Evolutionary conservation across 2,113 vertebrate genomes (phyloP).

Genomic region (Stegastes partitus): DNA sequence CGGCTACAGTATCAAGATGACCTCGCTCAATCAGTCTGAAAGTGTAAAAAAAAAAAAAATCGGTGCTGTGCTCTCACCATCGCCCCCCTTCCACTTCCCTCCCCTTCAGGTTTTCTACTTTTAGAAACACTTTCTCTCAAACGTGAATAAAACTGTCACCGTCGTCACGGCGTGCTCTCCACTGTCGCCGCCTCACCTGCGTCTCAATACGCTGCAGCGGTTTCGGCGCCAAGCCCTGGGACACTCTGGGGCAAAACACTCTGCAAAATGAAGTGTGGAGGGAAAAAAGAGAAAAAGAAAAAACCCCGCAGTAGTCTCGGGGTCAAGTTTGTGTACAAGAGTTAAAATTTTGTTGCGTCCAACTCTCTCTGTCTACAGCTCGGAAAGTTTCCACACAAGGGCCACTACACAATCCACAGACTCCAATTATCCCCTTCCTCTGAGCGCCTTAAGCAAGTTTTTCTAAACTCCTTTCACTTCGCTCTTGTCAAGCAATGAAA

Average conservation of each 20-base stretch:
- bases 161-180: conserved; percentile 32
- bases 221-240: conserved; percentile 83
- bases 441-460: conserved; percentile 99
- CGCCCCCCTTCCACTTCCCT: too few species aligned
- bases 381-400: conserved; percentile 98
- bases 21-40: conserved; percentile 29
- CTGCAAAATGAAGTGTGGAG: conserved; percentile 88
- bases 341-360: conserved; percentile 96
- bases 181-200: conserved; percentile 83
- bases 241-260: conserved; percentile 86
- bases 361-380: conserved; percentile 88
- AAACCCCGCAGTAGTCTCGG: conserved; percentile 90
- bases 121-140: conserved; percentile 8
- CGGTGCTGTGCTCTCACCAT: too few species aligned
- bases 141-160: conserved; percentile 22
- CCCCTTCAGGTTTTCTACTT: neutral
- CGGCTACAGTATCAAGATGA: conserved; percentile 50
- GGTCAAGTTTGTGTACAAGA: conserved; percentile 99
- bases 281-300: too few species aligned
- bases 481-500: conserved; percentile 99
- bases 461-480: conserved; percentile 99
- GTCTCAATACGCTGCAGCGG: conserved; percentile 84
- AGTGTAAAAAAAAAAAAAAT: too few species aligned
- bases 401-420: conserved; percentile 90
- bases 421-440: conserved; percentile 98